A percentile compares a stretch with the other conserved stretches of the same genome.
phyloP scores from a whole-genome alignment of 2,797 vertebrate genomes.

The Leucoraja ocellata region DNA sequence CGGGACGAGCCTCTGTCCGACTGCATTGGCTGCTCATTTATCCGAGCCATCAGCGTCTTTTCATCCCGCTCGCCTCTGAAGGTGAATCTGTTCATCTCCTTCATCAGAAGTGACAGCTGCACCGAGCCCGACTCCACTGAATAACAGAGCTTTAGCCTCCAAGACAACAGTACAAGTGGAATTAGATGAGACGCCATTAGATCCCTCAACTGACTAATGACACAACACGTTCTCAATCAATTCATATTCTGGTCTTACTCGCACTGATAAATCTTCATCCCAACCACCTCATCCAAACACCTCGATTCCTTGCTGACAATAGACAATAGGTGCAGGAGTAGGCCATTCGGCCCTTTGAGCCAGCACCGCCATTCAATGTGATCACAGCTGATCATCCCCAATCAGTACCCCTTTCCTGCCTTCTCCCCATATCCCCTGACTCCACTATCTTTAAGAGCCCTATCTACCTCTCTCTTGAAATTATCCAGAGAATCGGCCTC shows the following conservation, averaged over 20 bases:
- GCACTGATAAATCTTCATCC: not conserved
- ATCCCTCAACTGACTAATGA: slow-evolving; percentile 8
- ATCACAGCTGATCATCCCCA: no score
- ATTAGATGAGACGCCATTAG: slow-evolving; percentile 3
- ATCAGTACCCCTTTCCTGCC: no score
- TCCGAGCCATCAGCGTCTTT: slow-evolving; percentile 49
- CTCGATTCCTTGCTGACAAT: not conserved
- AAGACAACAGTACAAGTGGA: slow-evolving; percentile 19
- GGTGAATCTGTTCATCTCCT: slow-evolving; percentile 50
- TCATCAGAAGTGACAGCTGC: slow-evolving; percentile 49
- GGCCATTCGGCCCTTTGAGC: no score
- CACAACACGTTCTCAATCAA: not conserved
- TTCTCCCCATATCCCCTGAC: no score
- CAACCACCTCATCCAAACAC: not conserved
- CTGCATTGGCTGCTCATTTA: slow-evolving; percentile 50
- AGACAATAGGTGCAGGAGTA: no score
- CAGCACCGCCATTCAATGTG: no score
- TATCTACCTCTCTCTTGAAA: no score
- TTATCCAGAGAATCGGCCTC: no score
- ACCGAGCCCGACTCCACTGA: slow-evolving; percentile 42
- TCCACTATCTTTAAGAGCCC: no score
- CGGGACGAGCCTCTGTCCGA: slow-evolving; percentile 47
- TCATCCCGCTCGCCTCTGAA: slow-evolving; percentile 50
- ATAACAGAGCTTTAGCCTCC: slow-evolving; percentile 1
- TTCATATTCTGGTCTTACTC: not conserved